phyloP scores from a whole-genome alignment of 2,113 vertebrate species.

The Hylia prasina region DNA sequence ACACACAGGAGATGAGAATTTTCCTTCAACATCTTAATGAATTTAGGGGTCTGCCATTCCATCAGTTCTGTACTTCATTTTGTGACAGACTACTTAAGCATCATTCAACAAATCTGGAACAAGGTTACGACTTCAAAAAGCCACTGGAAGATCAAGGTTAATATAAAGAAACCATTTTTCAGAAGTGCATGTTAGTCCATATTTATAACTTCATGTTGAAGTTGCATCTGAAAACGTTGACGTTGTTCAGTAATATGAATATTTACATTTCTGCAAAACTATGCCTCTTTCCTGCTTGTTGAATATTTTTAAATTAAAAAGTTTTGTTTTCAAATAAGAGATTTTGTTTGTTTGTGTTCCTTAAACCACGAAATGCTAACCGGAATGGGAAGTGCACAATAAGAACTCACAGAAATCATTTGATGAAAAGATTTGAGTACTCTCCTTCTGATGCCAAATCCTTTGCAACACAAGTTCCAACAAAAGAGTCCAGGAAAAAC shows the following conservation, averaged over 20 bases:
- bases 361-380: neutral
- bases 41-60: neutral
- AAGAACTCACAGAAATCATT: neutral
- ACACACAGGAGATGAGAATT: neutral
- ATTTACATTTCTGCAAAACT: neutral
- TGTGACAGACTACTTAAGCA: neutral
- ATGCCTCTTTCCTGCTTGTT: neutral
- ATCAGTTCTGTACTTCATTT: neutral
- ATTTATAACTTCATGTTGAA: neutral
- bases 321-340: accelerated
- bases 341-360: neutral
- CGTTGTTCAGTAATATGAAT: neutral
- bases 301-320: neutral
- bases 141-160: neutral
- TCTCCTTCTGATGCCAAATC: neutral
- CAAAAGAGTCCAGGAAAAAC: neutral
- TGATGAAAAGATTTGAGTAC: neutral
- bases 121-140: neutral
- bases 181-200: neutral
- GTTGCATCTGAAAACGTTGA: neutral
- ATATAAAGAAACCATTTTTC: neutral
- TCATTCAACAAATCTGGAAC: neutral
- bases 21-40: neutral
- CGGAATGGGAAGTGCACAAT: neutral
- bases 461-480: neutral